Percentiles rank a stretch among this genome's conserved stretches.
Conservation (phyloP, 1,140 invertebrate genomes). For the Ceratoteleas bidentatus region DNA sequence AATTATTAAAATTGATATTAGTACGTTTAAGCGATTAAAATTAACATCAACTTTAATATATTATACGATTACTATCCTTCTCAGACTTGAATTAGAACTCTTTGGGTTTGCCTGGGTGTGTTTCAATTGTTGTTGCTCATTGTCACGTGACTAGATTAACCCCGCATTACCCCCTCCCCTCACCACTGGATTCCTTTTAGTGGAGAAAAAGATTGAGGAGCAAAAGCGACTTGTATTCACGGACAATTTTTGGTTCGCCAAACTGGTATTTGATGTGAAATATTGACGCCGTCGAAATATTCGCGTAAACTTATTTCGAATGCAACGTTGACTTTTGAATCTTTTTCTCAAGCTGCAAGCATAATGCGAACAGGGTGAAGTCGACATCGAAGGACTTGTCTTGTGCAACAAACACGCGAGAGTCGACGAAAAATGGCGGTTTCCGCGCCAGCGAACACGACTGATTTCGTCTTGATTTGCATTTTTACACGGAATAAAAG, state of each 20-base stretch:
- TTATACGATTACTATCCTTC: constrained; percentile 79
- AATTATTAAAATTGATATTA: constrained; percentile 81
- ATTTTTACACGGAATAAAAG: constrained; percentile 2
- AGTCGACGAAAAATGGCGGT: not conserved
- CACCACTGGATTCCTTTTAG: no score
- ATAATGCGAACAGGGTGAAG: not conserved
- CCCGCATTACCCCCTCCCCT: not conserved
- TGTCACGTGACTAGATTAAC: constrained; percentile 7
- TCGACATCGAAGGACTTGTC: constrained; percentile 17
- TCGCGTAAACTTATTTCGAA: no score
- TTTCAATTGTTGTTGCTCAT: constrained; percentile 55
- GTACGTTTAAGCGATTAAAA: constrained; percentile 80
- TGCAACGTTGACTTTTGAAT: constrained; percentile 2
- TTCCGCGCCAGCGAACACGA: constrained; percentile 2
- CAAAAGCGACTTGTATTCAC: no score
- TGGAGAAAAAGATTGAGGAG: no score
- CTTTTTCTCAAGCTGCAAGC: constrained; percentile 12
- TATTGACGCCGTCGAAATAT: no score
- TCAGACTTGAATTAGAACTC: constrained; percentile 68
- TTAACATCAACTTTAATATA: constrained; percentile 80
- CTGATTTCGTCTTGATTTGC: constrained; percentile 11
- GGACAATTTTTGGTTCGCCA: no score
- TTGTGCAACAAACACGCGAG: not conserved
- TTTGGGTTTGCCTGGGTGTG: constrained; percentile 72
- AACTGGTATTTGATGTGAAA: no score